Percentiles rank a stretch among this genome's conserved stretches.
These are phyloP conservation scores for Thereva nobilitata DNA, from an alignment of 2,888 invertebrate genomes.

Conservation along the genomic window DNA sequence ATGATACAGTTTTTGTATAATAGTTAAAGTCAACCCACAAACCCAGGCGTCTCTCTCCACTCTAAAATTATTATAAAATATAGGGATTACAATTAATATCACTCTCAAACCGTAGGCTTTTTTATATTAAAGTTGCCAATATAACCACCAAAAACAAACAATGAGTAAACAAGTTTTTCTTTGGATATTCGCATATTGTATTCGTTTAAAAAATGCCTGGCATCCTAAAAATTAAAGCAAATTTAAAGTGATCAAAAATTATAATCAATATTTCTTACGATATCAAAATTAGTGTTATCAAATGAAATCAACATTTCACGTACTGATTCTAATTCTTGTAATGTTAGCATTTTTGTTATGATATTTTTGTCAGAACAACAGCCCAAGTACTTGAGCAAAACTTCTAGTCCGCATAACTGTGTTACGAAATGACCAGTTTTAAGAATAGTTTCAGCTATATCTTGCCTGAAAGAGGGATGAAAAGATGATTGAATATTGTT, in stretches of 20 bases:
- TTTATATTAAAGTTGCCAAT: neutral
- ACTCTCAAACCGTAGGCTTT: constrained; percentile 9
- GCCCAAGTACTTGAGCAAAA: constrained; percentile 8
- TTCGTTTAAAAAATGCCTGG: constrained; percentile 14
- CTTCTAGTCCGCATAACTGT: constrained; percentile 8
- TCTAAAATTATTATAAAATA: constrained; percentile 1
- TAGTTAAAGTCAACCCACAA: constrained; percentile 22
- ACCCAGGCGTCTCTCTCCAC: neutral
- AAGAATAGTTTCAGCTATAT: constrained; percentile 6
- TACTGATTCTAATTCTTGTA: neutral
- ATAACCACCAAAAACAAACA: constrained; percentile 1
- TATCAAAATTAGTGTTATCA: constrained; percentile 11
- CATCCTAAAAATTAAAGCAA: constrained; percentile 2
- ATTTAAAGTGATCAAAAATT: neutral
- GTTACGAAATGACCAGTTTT: constrained; percentile 18
- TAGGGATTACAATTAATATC: neutral
- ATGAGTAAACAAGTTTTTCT: constrained; percentile 12
- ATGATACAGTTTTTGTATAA: constrained; percentile 13
- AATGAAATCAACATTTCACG: neutral
- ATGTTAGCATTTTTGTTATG: neutral
- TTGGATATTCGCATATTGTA: constrained; percentile 16
- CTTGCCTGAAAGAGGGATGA: neutral
- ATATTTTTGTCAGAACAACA: neutral
- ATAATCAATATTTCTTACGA: constrained; percentile 9
- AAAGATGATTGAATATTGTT: too few relatives aligned